Base-by-base conservation (phyloP, 2,113 vertebrate genomes). In the Megaptera novaeangliae region DNA sequence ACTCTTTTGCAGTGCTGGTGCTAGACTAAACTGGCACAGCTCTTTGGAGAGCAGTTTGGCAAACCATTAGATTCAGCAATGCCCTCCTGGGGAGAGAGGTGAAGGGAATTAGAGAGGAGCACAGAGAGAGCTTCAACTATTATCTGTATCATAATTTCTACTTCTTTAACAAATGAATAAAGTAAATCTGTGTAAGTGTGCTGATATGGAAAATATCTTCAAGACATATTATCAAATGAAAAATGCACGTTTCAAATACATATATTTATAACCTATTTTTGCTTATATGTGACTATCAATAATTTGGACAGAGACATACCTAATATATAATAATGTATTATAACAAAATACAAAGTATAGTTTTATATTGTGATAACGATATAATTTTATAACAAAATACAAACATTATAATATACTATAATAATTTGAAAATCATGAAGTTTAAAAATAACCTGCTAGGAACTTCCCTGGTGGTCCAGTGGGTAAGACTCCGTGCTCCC, bases 401-500 rank as follows among this genome's bases (percentile, higher is more conserved):
- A 31, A 23, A 78, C 3, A 77, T 61, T 20, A 64, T 83, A 61
- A 31, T 78, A 59, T 94, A 69, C 12, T 59, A 21, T 75, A 72
- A 83, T 80, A 75, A 59, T 77, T 57, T 25, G 74, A 90, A 72
- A 78, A 52, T 69, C 36, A 69, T 71, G 59, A 88, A 89, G 81
- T 31, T 85, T 85, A 80, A 91, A 93, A 82, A 49, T 83, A 91
- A 75, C 69, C 63, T 94, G 34, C 34, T 94, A 84, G 92, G 55
- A 18, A 57, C 18, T 57, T 57, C 55, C 55, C 7, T 57, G 20
- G 55, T 57, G 55, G 55, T 57, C 55, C 55, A 57, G 55, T 57
- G 18, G 18, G 6, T 57, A 21, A 21, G 55, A 57, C 55, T 57
- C 5, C 8, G 0, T 57, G 20, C 55, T 57, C 55, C 18, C 55